Evolutionary conservation across 2,888 invertebrate species (phyloP).

Genomic region (Nymphalis polychloros): DNA sequence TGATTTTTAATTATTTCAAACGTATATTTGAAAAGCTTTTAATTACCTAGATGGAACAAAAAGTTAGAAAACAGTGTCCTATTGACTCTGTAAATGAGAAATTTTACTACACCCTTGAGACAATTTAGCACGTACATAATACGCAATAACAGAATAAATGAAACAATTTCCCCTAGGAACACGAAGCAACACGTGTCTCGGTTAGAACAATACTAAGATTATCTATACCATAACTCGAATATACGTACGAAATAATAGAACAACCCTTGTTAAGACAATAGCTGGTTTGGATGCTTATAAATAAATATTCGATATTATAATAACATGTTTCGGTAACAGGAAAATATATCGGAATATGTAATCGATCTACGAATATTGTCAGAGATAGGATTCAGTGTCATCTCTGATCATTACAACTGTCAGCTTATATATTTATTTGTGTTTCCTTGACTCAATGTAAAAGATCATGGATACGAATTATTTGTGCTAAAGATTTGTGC

Average conservation of each 20-base stretch:
- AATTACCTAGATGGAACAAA: background rate
- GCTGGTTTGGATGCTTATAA: background rate
- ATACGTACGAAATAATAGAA: slow-evolving; percentile 15
- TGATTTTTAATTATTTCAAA: too few relatives aligned
- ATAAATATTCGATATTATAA: background rate
- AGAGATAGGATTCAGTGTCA: too few relatives aligned
- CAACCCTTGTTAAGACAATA: slow-evolving; percentile 5
- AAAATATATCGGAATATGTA: background rate
- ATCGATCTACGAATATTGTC: background rate
- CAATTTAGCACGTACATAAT: background rate
- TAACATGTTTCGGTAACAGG: background rate
- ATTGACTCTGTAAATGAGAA: background rate
- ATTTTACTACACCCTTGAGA: background rate
- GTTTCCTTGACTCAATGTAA: too few relatives aligned
- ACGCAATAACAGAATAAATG: slow-evolving; percentile 12
- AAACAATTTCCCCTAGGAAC: slow-evolving; percentile 7
- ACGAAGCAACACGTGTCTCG: slow-evolving; percentile 29
- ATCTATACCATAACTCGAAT: slow-evolving; percentile 29
- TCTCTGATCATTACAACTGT: too few relatives aligned
- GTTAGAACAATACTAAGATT: slow-evolving; percentile 27
- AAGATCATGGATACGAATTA: too few relatives aligned
- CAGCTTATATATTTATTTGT: too few relatives aligned
- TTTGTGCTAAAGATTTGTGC: too few relatives aligned
- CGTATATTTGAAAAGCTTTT: too few relatives aligned
- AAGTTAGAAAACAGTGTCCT: too few relatives aligned